phyloP scores from a whole-genome alignment of 2,113 vertebrate species.

The Orycteropus afer region DNA sequence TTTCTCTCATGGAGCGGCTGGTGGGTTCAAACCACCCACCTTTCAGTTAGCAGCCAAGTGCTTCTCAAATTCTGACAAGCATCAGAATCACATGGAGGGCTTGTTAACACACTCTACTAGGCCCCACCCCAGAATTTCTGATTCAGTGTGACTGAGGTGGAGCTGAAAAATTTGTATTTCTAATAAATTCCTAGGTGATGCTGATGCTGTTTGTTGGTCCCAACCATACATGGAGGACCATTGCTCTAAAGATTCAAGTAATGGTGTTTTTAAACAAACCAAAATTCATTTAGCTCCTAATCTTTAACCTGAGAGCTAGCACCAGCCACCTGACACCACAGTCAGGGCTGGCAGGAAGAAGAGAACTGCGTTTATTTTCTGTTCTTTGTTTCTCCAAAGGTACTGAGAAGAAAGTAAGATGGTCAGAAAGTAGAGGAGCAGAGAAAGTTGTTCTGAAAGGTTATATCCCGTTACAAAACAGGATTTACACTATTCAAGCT shows the following conservation, averaged over 20 bases:
- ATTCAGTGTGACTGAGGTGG: neutral
- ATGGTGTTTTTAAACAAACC: neutral
- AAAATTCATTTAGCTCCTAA: neutral
- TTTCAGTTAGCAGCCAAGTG: neutral
- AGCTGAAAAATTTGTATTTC: neutral
- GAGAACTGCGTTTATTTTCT: neutral
- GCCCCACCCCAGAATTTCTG: neutral
- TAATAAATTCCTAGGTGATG: neutral
- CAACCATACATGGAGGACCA: neutral
- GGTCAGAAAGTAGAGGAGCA: neutral
- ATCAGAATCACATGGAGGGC: neutral
- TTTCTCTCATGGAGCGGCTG: too few species aligned
- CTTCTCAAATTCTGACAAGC: neutral
- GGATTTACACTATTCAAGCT: neutral
- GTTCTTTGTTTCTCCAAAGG: neutral
- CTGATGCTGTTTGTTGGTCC: neutral
- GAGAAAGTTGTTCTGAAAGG: neutral
- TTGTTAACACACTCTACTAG: neutral
- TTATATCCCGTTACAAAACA: neutral
- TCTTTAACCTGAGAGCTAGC: neutral
- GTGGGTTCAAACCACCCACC: neutral
- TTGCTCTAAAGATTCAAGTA: neutral
- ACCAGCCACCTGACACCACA: too few species aligned
- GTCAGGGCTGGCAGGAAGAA: neutral
- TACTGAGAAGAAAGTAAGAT: neutral